Evolutionary conservation across 2,797 vertebrate species (phyloP).

Genomic region (Pipistrellus pipistrellus): DNA sequence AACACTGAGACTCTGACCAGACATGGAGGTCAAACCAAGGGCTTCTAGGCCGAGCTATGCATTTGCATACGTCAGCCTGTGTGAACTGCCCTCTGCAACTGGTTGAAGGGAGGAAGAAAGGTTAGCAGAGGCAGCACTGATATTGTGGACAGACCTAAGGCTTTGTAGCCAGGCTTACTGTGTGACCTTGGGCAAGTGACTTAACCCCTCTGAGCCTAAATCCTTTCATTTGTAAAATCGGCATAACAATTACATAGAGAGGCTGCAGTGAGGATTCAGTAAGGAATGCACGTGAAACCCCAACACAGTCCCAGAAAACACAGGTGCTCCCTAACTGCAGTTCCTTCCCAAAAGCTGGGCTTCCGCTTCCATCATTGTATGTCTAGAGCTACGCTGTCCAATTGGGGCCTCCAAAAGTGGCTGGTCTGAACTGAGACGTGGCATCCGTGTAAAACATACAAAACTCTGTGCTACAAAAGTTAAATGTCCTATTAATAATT

Average conservation of each 20-base stretch:
- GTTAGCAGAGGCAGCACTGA: background rate
- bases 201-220: background rate
- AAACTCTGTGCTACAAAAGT: background rate
- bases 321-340: background rate
- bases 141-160: background rate
- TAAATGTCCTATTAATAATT: background rate
- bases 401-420: background rate
- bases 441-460: background rate
- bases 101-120: background rate
- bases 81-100: background rate
- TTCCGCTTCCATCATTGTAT: background rate
- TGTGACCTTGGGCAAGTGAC: background rate
- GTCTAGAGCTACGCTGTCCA: background rate
- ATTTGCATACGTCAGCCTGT: background rate
- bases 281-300: background rate
- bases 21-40: background rate
- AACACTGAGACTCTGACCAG: background rate
- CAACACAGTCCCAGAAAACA: background rate
- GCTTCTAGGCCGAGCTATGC: background rate
- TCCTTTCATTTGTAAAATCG: background rate
- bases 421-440: background rate
- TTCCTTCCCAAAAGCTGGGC: background rate
- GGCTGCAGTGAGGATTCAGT: background rate
- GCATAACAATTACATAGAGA: background rate
- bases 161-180: background rate